Evolutionary conservation across 2,888 invertebrate genomes (phyloP), one percentile per base, ranked within the genome.

Genomic region (Meiosimyza decipiens): DNA sequence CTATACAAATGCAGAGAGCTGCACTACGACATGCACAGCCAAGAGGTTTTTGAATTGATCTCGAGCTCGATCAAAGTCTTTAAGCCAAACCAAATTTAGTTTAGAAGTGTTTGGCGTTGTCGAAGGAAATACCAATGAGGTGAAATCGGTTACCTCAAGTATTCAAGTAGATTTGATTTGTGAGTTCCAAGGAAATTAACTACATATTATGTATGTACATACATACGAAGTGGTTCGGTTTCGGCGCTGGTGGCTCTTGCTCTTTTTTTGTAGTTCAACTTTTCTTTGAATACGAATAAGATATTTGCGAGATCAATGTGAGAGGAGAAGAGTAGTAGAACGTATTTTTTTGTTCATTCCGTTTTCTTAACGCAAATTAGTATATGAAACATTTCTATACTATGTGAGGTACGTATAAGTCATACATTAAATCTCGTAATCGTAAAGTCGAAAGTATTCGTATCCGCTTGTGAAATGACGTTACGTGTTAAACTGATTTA

Each of bases 91-190:
- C 74, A 72, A 74, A 74, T 74, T 87, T 86, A 87, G 87, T 87
- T 85, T 85, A 84, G 83, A 85, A 83, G 83, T 84, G 85, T 84
- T 86, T 84, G 86, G 85, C 86, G 86, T 83, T 83, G 84, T 82
- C 82, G 83, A 82, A 82, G 81, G 81, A 82, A 79, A 80, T 82
- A 83, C 84, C 81, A 80, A 81, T 80, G 80, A 68, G 63, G 72
- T 73, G 67, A 73, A 71, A 49, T 47, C 60, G 70, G 70, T 72
- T 40, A 40, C 40, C 9, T 40, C 40, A 40, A 40, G 40, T 40
- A 40, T 9, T 40, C 40, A 54, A 50, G 49, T n/a, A 64, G 57
- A 55, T 52, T 16, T 33, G 68, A 49, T 15, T 16, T 16, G 54
- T 54, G 54, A n/a, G 54, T 16, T 16, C n/a, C 54, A 54, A 15